Conservation (phyloP, 1,140 invertebrate species). For the Cyclina sinensis region DNA sequence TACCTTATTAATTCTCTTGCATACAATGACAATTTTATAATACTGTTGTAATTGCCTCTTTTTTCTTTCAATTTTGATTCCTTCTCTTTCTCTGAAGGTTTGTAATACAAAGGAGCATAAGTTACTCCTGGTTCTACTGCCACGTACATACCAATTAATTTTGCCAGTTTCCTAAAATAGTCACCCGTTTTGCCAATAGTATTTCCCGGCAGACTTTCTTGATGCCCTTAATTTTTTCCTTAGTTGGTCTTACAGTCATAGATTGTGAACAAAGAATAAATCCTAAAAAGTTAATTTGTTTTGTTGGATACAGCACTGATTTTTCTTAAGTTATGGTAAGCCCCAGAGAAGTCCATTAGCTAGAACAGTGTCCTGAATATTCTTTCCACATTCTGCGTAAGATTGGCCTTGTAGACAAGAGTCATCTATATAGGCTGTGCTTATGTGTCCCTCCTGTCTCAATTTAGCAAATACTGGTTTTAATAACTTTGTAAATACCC, state of each 20-base stretch:
- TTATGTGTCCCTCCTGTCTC: too few species aligned
- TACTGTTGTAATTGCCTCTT: slow-evolving; percentile 21
- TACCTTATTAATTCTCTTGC: not conserved
- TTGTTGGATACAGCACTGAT: too few species aligned
- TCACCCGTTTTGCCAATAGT: not conserved
- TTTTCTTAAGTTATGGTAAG: too few species aligned
- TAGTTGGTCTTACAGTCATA: slow-evolving; percentile 55
- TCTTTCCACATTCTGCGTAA: too few species aligned
- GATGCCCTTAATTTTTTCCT: slow-evolving; percentile 54
- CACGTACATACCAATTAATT: slow-evolving; percentile 4
- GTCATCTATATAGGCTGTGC: too few species aligned
- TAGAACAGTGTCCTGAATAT: too few species aligned
- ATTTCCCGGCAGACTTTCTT: slow-evolving; percentile 11
- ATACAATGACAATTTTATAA: not conserved
- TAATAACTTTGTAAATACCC: slow-evolving; percentile 40
- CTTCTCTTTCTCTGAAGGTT: slow-evolving; percentile 6
- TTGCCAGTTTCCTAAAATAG: slow-evolving; percentile 15
- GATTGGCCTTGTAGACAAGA: too few species aligned
- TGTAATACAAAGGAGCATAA: slow-evolving; percentile 34
- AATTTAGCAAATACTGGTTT: slow-evolving; percentile 54
- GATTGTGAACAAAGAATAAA: not conserved
- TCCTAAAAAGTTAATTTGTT: slow-evolving; percentile 14
- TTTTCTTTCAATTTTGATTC: not conserved
- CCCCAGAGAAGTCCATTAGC: too few species aligned
- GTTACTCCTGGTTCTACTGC: slow-evolving; percentile 21